Conservation (phyloP, 2,797 vertebrate species). For the Semotilus atromaculatus region DNA sequence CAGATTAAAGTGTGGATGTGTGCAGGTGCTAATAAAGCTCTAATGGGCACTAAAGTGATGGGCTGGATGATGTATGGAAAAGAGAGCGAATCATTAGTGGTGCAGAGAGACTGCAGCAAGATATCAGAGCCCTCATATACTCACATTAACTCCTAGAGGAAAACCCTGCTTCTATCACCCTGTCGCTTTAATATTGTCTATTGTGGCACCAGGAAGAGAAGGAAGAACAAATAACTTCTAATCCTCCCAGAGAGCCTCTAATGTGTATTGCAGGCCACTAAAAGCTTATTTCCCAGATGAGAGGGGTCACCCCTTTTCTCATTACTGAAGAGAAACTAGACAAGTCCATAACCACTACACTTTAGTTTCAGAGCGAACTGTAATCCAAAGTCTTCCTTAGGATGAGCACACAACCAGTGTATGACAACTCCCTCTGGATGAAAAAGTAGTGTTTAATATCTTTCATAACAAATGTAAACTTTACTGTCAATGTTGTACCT, state of each 20-base stretch:
- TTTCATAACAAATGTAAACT: neutral
- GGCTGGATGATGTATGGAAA: conserved; percentile 14
- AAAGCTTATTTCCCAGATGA: conserved; percentile 11
- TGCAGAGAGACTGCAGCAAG: conserved; percentile 28
- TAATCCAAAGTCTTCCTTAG: neutral
- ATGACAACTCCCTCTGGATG: neutral
- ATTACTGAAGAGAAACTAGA: conserved; percentile 16
- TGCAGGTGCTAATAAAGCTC: conserved; percentile 13
- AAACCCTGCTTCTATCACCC: neutral
- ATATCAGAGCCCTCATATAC: conserved; percentile 4
- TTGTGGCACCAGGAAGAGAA: conserved; percentile 3
- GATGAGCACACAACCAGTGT: neutral
- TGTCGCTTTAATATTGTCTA: neutral
- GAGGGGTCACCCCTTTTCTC: neutral
- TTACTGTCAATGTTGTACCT: conserved; percentile 79
- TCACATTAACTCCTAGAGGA: neutral
- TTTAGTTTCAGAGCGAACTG: neutral
- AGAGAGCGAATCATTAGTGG: conserved; percentile 14
- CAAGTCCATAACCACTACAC: neutral
- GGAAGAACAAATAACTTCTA: neutral
- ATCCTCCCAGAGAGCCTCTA: neutral
- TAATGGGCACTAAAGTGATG: conserved; percentile 24
- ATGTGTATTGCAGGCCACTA: neutral
- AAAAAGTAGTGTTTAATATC: neutral
- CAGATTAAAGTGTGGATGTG: conserved; percentile 15